Conservation (phyloP, 2,888 invertebrate species). For the Clunio marinus region DNA sequence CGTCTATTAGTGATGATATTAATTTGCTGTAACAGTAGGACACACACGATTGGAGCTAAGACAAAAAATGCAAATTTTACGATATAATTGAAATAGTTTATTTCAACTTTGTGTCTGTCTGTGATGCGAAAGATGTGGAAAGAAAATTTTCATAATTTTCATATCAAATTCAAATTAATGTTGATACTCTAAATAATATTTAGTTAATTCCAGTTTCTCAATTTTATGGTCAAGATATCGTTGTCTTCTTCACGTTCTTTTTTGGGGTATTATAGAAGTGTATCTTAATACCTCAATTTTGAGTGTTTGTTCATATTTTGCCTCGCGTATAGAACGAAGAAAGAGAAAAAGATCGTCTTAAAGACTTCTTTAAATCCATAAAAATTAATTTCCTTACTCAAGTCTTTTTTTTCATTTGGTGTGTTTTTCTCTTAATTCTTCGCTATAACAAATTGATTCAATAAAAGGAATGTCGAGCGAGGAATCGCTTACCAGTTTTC, state of each 20-base stretch:
- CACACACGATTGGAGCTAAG: slow-evolving; percentile 30
- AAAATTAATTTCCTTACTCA: slow-evolving; percentile 34
- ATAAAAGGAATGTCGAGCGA: slow-evolving; percentile 9
- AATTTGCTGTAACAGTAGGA: slow-evolving; percentile 26
- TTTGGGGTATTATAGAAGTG: slow-evolving; percentile 5
- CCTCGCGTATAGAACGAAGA: neutral
- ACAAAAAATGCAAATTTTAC: slow-evolving; percentile 22
- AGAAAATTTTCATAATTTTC: slow-evolving; percentile 27
- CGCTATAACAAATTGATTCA: slow-evolving; percentile 29
- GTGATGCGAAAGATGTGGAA: neutral
- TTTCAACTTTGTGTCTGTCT: slow-evolving; percentile 1
- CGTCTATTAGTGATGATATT: slow-evolving; percentile 17
- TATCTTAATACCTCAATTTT: slow-evolving; percentile 32
- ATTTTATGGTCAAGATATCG: neutral
- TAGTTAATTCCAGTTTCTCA: slow-evolving; percentile 20
- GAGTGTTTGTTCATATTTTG: slow-evolving; percentile 25
- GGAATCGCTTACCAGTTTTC: neutral
- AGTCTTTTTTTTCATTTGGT: slow-evolving; percentile 21
- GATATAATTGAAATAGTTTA: slow-evolving; percentile 34
- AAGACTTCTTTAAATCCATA: slow-evolving; percentile 38
- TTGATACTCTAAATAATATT: slow-evolving; percentile 25
- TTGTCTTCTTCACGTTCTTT: neutral
- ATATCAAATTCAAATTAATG: slow-evolving; percentile 25
- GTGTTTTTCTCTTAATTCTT: slow-evolving; percentile 18
- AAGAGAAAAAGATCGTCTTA: neutral